These are phyloP conservation scores for Sclerodermus sp. DNA, from an alignment of 2,888 invertebrate species.

Conservation along the genomic window DNA sequence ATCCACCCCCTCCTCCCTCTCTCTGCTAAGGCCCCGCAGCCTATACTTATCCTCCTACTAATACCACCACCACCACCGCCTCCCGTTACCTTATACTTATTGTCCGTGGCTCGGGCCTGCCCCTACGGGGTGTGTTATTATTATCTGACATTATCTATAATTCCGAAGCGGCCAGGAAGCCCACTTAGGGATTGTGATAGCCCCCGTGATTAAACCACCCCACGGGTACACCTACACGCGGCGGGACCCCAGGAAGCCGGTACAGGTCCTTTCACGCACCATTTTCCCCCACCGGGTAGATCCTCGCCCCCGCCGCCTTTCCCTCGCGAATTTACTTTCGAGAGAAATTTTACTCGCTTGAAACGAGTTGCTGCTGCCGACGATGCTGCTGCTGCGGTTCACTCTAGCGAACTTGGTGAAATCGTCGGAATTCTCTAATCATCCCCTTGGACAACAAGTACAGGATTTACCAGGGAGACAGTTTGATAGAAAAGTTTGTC, in stretches of 20 bases:
- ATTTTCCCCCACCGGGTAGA: too few species aligned
- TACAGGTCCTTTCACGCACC: constrained; percentile 29
- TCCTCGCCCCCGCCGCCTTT: too few species aligned
- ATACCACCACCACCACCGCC: constrained; percentile 44
- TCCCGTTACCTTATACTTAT: constrained; percentile 53
- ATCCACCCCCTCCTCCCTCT: constrained; percentile 7
- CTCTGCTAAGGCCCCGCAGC: constrained; percentile 34
- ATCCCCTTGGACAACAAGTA: too few species aligned
- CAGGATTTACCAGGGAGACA: too few species aligned
- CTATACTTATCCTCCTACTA: constrained; percentile 58
- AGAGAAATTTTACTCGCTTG: too few species aligned
- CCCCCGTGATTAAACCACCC: constrained; percentile 56
- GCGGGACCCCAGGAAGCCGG: constrained; percentile 14
- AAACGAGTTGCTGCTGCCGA: too few species aligned
- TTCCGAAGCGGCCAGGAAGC: constrained; percentile 57
- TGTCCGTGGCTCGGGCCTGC: constrained; percentile 40
- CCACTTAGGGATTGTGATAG: constrained; percentile 58
- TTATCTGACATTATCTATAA: constrained; percentile 59
- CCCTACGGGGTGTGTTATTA: constrained; percentile 55
- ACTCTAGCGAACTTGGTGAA: too few species aligned
- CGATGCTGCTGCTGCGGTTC: too few species aligned
- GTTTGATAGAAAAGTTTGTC: too few species aligned
- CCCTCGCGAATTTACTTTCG: too few species aligned
- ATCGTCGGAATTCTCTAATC: too few species aligned
- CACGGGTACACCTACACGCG: constrained; percentile 38